A percentile compares a stretch with the other conserved stretches of the same genome.
These are phyloP conservation scores for Sminthurides aquaticus DNA, from an alignment of 2,888 invertebrate genomes.

Conservation along the genomic window DNA sequence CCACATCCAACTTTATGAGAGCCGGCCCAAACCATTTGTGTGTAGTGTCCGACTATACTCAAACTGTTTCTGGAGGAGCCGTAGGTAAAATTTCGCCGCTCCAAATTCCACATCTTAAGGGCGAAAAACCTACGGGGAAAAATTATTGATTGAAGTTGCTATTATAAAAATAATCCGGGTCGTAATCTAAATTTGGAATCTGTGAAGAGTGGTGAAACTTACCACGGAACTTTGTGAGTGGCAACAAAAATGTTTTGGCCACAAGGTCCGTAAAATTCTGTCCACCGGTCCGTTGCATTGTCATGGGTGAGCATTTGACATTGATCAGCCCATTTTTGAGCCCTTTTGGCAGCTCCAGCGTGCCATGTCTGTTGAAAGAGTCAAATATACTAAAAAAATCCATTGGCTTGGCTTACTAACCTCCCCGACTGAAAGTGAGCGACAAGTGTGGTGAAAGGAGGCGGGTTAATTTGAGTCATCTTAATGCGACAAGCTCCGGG, in stretches of 20 bases:
- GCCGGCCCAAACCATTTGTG: conserved; percentile 74
- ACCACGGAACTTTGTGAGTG: conserved; percentile 73
- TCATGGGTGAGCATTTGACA: conserved; percentile 66
- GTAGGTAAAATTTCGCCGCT: conserved; percentile 66
- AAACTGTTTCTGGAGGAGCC: conserved; percentile 57
- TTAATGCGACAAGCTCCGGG: too few species aligned
- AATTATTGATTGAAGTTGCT: not conserved
- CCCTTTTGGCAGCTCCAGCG: conserved; percentile 60
- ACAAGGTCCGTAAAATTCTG: conserved; percentile 62
- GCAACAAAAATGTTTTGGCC: conserved; percentile 77
- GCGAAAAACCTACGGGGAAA: conserved; percentile 61
- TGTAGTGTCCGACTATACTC: conserved; percentile 66
- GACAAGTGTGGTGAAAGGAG: too few species aligned
- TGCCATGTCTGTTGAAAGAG: conserved; percentile 64
- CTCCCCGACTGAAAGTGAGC: too few species aligned
- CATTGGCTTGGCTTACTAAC: not conserved
- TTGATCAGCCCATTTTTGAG: conserved; percentile 66
- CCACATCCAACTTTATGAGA: conserved; percentile 71
- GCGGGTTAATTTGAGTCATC: too few species aligned
- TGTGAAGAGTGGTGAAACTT: conserved; percentile 46
- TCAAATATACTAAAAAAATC: not conserved
- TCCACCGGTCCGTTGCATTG: conserved; percentile 57
- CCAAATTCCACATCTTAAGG: conserved; percentile 68
- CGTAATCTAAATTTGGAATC: not conserved
- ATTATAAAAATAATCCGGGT: not conserved